Evolutionary conservation across 2,797 vertebrate genomes (phyloP).

Genomic region (Pseudochirops corinnae): DNA sequence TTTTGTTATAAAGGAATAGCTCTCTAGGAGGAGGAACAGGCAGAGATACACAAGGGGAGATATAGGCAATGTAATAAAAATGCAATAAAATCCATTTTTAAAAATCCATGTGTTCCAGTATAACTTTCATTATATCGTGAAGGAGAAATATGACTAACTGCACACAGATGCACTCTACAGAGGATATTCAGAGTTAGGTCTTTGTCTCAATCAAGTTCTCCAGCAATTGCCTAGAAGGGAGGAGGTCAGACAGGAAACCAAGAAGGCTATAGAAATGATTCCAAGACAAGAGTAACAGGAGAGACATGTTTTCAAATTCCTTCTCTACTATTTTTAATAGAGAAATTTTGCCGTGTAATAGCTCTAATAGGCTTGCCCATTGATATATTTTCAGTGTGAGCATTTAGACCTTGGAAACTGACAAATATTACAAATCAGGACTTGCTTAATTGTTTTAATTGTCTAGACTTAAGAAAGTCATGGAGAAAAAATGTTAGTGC

Average conservation of each 20-base stretch:
- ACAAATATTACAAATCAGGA: background rate
- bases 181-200: background rate
- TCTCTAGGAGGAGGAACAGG: background rate
- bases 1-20: background rate
- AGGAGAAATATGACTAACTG: background rate
- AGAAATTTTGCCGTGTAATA: constrained; percentile 1
- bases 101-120: background rate
- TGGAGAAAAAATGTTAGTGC: background rate
- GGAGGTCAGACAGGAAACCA: background rate
- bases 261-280: background rate
- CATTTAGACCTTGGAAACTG: background rate
- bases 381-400: background rate
- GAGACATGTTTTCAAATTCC: background rate
- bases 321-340: background rate
- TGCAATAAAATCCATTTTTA: background rate
- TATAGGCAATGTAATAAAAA: background rate
- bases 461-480: background rate
- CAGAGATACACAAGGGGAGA: background rate
- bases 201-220: background rate
- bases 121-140: background rate
- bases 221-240: background rate
- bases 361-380: background rate
- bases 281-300: background rate
- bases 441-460: background rate
- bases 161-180: background rate